A percentile compares a stretch with the other conserved stretches of the same genome.
Evolutionary conservation across 2,113 vertebrate genomes (phyloP).

Genomic region (Austrofundulus limnaeus): DNA sequence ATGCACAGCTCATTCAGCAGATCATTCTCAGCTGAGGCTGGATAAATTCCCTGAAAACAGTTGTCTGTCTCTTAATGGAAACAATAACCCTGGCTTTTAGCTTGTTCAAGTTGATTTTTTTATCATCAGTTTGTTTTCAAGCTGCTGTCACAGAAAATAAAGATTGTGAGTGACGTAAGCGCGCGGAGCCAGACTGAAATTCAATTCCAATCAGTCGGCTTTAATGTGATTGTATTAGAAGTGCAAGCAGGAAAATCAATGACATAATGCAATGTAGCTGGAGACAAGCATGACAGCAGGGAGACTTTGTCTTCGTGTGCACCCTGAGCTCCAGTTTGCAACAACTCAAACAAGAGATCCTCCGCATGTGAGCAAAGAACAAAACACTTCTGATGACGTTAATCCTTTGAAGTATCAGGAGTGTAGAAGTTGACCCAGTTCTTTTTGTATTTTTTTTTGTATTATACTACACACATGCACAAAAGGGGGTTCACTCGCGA

Average conservation of each 20-base stretch:
- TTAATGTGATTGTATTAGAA: conserved; percentile 67
- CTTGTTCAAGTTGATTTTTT: background rate
- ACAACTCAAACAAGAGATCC: conserved; percentile 34
- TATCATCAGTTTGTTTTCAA: background rate
- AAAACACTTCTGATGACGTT: conserved; percentile 22
- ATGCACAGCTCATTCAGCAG: conserved; percentile 42
- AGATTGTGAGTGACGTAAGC: conserved; percentile 45
- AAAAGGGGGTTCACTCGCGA: conserved; percentile 12
- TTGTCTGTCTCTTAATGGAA: background rate
- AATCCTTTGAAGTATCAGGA: conserved; percentile 52
- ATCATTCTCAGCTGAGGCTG: conserved; percentile 38
- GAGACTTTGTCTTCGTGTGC: conserved; percentile 9
- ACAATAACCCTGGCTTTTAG: background rate
- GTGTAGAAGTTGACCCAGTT: conserved; percentile 63
- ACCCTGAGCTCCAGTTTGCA: conserved; percentile 2
- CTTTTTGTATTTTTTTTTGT: conserved; percentile 42
- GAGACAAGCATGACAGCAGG: conserved; percentile 20
- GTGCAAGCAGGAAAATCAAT: conserved; percentile 64
- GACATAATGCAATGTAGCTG: conserved; percentile 37
- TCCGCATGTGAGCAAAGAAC: conserved; percentile 1
- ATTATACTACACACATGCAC: conserved; percentile 25
- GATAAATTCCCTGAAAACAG: conserved; percentile 32
- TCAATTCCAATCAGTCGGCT: conserved; percentile 62
- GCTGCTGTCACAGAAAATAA: background rate
- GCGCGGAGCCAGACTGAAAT: conserved; percentile 27